These are phyloP conservation scores for Tetragonula clypearis DNA, from an alignment of 1,140 invertebrate species.

Conservation along the genomic window DNA sequence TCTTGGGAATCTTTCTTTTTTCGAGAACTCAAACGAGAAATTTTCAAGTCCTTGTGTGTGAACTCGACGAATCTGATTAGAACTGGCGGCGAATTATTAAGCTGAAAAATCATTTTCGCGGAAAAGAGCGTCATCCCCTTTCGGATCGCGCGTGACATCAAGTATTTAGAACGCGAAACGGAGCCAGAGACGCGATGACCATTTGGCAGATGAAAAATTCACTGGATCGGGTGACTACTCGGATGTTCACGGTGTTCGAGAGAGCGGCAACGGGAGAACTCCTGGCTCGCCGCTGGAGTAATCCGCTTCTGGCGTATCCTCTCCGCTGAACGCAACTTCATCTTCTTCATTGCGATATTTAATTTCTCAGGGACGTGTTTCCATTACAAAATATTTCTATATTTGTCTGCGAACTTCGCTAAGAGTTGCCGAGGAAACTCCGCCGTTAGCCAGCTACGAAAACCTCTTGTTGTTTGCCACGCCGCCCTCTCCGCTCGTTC, in stretches of 20 bases:
- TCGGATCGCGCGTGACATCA: too few relatives aligned
- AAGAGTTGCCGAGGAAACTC: conserved; percentile 76
- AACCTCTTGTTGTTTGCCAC: conserved; percentile 65
- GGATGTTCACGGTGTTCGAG: not conserved
- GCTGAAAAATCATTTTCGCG: too few relatives aligned
- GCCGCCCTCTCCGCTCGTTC: not conserved
- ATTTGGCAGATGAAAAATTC: not conserved
- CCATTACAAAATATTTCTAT: conserved; percentile 78
- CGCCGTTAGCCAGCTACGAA: conserved; percentile 61
- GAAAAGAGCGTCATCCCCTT: too few relatives aligned
- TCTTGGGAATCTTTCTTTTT: too few relatives aligned
- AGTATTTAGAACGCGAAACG: too few relatives aligned
- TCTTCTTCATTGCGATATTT: conserved; percentile 73
- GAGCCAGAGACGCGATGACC: too few relatives aligned
- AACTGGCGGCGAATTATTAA: too few relatives aligned
- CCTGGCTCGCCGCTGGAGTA: conserved; percentile 10
- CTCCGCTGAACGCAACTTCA: conserved; percentile 22
- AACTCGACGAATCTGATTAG: too few relatives aligned
- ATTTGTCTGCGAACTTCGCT: conserved; percentile 77
- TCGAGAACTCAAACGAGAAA: too few relatives aligned
- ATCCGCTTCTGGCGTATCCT: conserved; percentile 32
- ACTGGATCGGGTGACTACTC: not conserved
- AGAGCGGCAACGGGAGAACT: too few relatives aligned
- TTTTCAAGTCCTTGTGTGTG: too few relatives aligned
- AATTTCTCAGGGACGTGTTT: conserved; percentile 76